Percentiles rank a stretch among this genome's conserved stretches.
Evolutionary conservation across 2,113 vertebrate species (phyloP).

Genomic region (Passer montanus): DNA sequence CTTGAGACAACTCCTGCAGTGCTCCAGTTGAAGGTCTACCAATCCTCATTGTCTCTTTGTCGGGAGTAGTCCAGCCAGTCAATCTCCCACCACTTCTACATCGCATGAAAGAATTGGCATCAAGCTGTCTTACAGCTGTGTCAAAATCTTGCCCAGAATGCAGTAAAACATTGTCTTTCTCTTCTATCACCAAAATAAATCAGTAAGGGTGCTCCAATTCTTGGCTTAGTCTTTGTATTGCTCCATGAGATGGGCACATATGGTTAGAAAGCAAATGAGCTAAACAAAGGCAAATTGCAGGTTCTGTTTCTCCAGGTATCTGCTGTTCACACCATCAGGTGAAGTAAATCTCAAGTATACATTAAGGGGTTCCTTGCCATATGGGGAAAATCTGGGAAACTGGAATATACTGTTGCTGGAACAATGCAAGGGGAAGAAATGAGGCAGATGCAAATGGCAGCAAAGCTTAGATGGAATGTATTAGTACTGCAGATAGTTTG

Average conservation of each 20-base stretch:
- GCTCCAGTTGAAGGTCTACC: neutral
- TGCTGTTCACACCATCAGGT: neutral
- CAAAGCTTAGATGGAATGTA: neutral
- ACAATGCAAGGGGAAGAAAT: neutral
- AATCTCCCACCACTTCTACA: neutral
- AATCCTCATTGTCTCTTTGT: neutral
- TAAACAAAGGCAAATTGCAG: neutral
- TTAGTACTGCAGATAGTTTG: neutral
- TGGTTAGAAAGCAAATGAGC: neutral
- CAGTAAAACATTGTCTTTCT: neutral
- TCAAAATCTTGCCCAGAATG: neutral
- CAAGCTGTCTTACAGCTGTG: neutral
- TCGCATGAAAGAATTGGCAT: neutral
- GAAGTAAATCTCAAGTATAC: neutral
- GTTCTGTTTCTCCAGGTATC: neutral
- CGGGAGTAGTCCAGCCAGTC: neutral
- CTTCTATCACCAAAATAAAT: neutral
- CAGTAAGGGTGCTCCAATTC: neutral
- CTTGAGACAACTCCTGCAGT: neutral
- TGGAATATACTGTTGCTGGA: neutral
- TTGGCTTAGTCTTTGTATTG: neutral
- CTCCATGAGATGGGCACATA: neutral
- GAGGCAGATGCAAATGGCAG: neutral
- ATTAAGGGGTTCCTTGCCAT: neutral
- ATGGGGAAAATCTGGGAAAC: neutral